Evolutionary conservation across 1,140 invertebrate species (phyloP), one percentile per base, ranked within the genome.

Genomic region (Ceratoteleas bidentatus): DNA sequence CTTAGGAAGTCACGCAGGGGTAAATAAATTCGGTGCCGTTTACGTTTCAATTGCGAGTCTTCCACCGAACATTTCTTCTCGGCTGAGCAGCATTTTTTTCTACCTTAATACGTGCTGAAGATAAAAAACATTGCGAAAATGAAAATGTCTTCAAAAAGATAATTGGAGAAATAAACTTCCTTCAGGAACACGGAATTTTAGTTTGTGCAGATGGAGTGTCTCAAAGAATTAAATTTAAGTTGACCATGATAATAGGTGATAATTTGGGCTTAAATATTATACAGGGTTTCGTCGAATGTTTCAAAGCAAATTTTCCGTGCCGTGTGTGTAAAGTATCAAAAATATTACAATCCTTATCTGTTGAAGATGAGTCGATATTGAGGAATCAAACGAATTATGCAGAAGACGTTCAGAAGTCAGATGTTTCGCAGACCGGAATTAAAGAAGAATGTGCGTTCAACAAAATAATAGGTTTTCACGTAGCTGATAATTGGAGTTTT

Each of bases 151-250:
- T 73, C 47, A 45, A n/a, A 2, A 73, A 56, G 34, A n/a, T 73
- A 7, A 73, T 62, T 16, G 14, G 64, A 8, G 69, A 73, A 49
- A 34, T 62, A 34, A 62, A 73, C 32, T 62, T 16, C 34, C 33
- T 73, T 11, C 16, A 36, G 10, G 32, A 15, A 11, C n/a, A 36
- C 7, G 58, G 69, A 49, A 62, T 73, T 47, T 3, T 32, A 0
- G 14, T 72, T 36, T 34, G 47, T 13, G 14, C 32, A 34, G n/a
- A 54, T 11, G 58, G 58, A 13, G 6, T 45, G 6, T 6, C 3
- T 0, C 15, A 11, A 14, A 10, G n/a, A 9, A 16, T 72, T 6
- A 61, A 72, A 61, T 72, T 72, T 72, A 32, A 60, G 10, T 54
- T 62, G 14, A 10, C 33, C 4, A 10, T 60, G 10, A 60, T 60